Conservation (phyloP, 2,113 vertebrate genomes). For the Redunca redunca region DNA sequence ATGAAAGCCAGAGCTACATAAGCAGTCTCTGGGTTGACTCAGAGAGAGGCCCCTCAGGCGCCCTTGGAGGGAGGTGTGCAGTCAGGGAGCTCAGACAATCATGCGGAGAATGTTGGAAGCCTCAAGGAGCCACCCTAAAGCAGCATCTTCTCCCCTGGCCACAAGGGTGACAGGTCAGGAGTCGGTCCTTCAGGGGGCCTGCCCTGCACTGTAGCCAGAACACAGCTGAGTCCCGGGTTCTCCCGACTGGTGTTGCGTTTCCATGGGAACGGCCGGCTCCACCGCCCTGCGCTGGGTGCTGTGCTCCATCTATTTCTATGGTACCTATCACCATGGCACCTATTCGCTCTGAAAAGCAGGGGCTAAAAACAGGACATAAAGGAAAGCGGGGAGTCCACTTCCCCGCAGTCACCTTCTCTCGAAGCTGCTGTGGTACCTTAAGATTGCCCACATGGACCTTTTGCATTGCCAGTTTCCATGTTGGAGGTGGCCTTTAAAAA, state of each 20-base stretch:
- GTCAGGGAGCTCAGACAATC: not conserved
- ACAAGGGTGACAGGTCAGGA: not conserved
- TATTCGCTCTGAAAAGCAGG: conserved; percentile 57
- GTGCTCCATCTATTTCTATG: conserved; percentile 53
- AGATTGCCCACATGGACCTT: not conserved
- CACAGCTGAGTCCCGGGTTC: not conserved
- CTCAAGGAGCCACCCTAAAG: not conserved
- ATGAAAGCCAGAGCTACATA: not conserved
- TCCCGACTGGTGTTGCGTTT: not conserved
- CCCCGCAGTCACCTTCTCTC: not conserved
- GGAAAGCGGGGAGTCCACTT: not conserved
- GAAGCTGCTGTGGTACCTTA: not conserved
- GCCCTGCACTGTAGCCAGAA: not conserved
- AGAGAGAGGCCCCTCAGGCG: not conserved
- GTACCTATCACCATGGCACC: conserved; percentile 67
- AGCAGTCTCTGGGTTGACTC: not conserved
- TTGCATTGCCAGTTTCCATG: not conserved
- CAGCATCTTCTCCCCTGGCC: not conserved
- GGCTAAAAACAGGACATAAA: conserved; percentile 63
- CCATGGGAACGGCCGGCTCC: conserved; percentile 51
- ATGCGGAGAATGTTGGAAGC: not conserved
- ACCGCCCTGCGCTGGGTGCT: not conserved
- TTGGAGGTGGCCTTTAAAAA: not conserved
- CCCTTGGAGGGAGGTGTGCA: not conserved
- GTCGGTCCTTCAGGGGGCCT: not conserved